Evolutionary conservation across 1,140 invertebrate species (phyloP).

Genomic region (Cotesia typhae): DNA sequence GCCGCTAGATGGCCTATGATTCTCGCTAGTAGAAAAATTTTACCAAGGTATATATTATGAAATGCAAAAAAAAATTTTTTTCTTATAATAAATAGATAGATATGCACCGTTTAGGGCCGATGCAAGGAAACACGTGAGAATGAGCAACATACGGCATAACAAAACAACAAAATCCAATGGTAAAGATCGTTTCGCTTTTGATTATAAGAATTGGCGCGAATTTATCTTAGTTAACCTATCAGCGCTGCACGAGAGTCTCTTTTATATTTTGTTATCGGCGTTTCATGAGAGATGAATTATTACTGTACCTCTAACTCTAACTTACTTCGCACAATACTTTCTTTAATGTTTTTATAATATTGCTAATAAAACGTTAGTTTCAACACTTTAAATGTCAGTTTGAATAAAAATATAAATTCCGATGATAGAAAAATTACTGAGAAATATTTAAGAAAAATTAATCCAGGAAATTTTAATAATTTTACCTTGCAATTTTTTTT

Average conservation of each 20-base stretch:
- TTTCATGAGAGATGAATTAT: conserved; percentile 11
- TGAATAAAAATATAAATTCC: too few relatives aligned
- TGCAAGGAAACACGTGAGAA: not conserved
- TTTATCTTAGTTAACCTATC: conserved; percentile 20
- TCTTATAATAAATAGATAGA: too few relatives aligned
- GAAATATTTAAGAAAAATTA: too few relatives aligned
- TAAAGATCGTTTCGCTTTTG: conserved; percentile 23
- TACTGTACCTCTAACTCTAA: not conserved
- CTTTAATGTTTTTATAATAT: not conserved
- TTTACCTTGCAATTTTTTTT: too few relatives aligned
- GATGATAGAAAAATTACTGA: too few relatives aligned
- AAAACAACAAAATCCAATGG: not conserved
- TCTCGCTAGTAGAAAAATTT: too few relatives aligned
- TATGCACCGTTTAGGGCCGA: not conserved
- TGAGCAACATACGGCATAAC: not conserved
- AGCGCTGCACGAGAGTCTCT: conserved; percentile 16
- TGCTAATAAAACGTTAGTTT: too few relatives aligned
- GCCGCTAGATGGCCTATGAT: too few relatives aligned
- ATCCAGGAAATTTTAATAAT: too few relatives aligned
- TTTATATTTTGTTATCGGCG: conserved; percentile 6
- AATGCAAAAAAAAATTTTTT: too few relatives aligned
- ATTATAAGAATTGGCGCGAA: conserved; percentile 25
- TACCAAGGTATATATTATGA: too few relatives aligned
- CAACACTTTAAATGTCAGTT: too few relatives aligned
- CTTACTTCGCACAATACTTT: not conserved